Evolutionary conservation across 2,797 vertebrate genomes (phyloP).

Genomic region (Leptatherina wallacei): DNA sequence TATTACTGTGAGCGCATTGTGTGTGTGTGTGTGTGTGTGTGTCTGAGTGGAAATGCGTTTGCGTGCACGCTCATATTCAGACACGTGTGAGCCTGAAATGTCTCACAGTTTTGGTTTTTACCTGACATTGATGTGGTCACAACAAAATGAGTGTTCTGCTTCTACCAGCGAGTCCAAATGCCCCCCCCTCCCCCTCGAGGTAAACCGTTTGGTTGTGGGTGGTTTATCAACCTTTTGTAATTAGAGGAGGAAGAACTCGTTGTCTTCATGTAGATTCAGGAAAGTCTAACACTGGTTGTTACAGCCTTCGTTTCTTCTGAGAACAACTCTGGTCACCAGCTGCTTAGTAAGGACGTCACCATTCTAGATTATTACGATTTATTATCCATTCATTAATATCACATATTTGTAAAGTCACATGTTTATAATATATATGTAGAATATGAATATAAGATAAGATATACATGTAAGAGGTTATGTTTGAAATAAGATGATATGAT

Average conservation of each 20-base stretch:
- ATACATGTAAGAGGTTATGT: too few species aligned
- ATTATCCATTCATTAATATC: too few species aligned
- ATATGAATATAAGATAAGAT: too few species aligned
- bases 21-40: conserved; percentile 20
- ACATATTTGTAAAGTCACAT: too few species aligned
- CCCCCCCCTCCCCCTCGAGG: conserved; percentile 52
- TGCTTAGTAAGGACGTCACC: too few species aligned
- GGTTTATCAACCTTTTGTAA: conserved; percentile 53
- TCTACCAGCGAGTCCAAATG: conserved; percentile 55
- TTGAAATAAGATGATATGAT: too few species aligned
- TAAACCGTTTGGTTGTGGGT: conserved; percentile 61
- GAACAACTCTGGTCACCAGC: conserved; percentile 30
- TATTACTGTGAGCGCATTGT: conserved; percentile 54
- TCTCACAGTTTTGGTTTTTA: conserved; percentile 41
- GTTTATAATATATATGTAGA: too few species aligned
- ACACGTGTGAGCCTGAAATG: conserved; percentile 30
- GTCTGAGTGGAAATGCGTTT: conserved; percentile 18
- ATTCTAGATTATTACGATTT: too few species aligned
- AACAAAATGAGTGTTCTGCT: conserved; percentile 62
- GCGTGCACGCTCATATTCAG: not conserved
- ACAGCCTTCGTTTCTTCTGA: conserved; percentile 45
- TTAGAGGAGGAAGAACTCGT: conserved; percentile 58
- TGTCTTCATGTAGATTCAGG: conserved; percentile 42
- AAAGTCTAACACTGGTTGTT: conserved; percentile 40
- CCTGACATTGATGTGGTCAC: conserved; percentile 65